These are phyloP conservation scores for Crossocerus cetratus DNA, from an alignment of 2,888 invertebrate species.

Conservation along the genomic window DNA sequence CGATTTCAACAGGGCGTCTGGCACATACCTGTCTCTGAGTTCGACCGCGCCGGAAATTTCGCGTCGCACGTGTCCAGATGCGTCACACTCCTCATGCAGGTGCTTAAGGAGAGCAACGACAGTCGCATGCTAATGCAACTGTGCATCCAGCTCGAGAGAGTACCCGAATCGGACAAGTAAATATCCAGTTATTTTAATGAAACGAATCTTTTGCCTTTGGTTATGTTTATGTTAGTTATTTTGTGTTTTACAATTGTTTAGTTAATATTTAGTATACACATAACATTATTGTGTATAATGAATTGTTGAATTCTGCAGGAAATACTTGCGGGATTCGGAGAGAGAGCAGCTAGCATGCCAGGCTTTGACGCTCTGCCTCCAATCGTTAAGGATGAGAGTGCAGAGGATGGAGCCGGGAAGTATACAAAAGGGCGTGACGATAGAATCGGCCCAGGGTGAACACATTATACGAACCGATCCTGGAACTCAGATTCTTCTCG, in stretches of 20 bases:
- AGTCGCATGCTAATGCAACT: slow-evolving; percentile 88
- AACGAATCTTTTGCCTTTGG: no score
- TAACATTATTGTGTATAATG: no score
- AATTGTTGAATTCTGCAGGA: no score
- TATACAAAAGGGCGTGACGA: not conserved
- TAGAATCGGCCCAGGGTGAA: slow-evolving; percentile 54
- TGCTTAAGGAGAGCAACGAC: slow-evolving; percentile 88
- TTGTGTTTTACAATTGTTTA: no score
- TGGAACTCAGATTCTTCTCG: slow-evolving; percentile 78
- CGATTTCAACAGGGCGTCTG: slow-evolving; percentile 85
- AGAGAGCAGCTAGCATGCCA: slow-evolving; percentile 88
- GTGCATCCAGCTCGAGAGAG: slow-evolving; percentile 86
- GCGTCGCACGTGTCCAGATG: slow-evolving; percentile 94
- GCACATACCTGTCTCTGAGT: slow-evolving; percentile 93
- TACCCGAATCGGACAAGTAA: slow-evolving; percentile 92
- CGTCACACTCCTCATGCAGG: slow-evolving; percentile 88
- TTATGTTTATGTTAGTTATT: no score
- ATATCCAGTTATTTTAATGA: not conserved
- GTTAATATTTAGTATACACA: no score
- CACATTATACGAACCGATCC: slow-evolving; percentile 67
- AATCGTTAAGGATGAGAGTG: slow-evolving; percentile 83
- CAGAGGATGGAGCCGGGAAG: slow-evolving; percentile 74
- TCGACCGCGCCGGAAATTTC: slow-evolving; percentile 94
- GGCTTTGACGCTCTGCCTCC: slow-evolving; percentile 86
- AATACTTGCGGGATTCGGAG: slow-evolving; percentile 91